Percentiles rank a stretch among this genome's conserved stretches.
phyloP scores from a whole-genome alignment of 2,113 vertebrate species.

The Oreochromis niloticus region DNA sequence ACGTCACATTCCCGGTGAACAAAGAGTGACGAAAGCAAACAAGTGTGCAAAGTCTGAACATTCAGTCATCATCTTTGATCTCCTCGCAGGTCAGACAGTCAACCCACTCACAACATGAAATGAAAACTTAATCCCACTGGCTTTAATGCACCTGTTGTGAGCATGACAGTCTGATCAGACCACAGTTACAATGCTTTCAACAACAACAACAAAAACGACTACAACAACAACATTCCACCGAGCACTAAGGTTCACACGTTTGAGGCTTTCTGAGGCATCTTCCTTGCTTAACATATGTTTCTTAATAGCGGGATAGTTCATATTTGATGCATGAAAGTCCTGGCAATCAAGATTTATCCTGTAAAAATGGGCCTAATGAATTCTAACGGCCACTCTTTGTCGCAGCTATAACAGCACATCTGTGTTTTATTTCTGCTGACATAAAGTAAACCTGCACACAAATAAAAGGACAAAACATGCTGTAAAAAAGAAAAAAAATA shows the following conservation, averaged over 20 bases:
- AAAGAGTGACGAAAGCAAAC: neutral
- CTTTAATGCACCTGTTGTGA: neutral
- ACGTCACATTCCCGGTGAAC: neutral
- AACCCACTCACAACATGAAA: neutral
- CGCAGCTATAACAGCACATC: neutral
- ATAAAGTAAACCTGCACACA: neutral
- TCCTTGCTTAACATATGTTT: neutral
- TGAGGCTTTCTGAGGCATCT: neutral
- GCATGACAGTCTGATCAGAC: neutral
- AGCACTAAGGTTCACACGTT: neutral
- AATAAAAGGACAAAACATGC: neutral
- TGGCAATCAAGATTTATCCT: neutral
- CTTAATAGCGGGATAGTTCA: neutral
- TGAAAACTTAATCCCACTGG: slow-evolving; percentile 22
- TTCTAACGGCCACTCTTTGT: neutral
- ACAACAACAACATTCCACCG: neutral
- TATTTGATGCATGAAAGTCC: neutral
- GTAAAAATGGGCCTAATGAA: neutral
- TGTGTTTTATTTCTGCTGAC: neutral
- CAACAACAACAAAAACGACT: neutral
- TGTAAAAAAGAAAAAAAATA: neutral
- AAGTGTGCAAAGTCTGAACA: neutral
- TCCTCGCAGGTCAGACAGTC: neutral
- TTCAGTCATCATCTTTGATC: neutral
- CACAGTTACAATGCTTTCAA: neutral